phyloP scores from a whole-genome alignment of 2,113 vertebrate genomes.

The Benitochromis conjunctus region DNA sequence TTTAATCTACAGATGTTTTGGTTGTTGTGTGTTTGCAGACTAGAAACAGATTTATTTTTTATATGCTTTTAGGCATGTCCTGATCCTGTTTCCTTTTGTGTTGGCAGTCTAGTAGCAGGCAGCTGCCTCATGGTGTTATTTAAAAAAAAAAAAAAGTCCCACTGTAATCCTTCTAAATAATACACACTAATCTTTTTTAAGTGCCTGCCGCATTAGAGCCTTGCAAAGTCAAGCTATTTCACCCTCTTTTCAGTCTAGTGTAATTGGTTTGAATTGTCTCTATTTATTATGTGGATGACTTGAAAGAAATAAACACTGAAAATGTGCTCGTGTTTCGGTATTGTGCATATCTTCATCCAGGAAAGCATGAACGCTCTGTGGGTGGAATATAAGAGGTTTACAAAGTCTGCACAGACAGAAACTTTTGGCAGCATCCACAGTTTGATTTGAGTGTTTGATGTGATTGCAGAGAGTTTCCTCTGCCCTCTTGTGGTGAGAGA shows the following conservation, averaged over 20 bases:
- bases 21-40: conserved; percentile 23
- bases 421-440: not conserved
- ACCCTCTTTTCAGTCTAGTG: conserved; percentile 44
- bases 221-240: conserved; percentile 38
- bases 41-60: conserved; percentile 35
- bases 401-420: not conserved
- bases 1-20: not conserved
- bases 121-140: conserved; percentile 25
- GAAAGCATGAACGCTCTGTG: not conserved
- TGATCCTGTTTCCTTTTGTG: not conserved
- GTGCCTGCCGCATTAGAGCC: conserved; percentile 53
- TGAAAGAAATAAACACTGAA: conserved; percentile 72
- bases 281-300: conserved; percentile 77
- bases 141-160: not conserved
- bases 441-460: not conserved
- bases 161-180: conserved; percentile 28
- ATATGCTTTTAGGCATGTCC: conserved; percentile 38
- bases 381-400: not conserved
- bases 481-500: conserved; percentile 68
- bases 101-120: conserved; percentile 16
- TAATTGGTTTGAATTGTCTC: conserved; percentile 65
- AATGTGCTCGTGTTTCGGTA: conserved; percentile 11
- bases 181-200: conserved; percentile 42
- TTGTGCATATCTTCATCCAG: not conserved
- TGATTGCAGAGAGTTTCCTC: not conserved